phyloP scores from a whole-genome alignment of 2,888 invertebrate genomes.

The Philaethria dido region DNA sequence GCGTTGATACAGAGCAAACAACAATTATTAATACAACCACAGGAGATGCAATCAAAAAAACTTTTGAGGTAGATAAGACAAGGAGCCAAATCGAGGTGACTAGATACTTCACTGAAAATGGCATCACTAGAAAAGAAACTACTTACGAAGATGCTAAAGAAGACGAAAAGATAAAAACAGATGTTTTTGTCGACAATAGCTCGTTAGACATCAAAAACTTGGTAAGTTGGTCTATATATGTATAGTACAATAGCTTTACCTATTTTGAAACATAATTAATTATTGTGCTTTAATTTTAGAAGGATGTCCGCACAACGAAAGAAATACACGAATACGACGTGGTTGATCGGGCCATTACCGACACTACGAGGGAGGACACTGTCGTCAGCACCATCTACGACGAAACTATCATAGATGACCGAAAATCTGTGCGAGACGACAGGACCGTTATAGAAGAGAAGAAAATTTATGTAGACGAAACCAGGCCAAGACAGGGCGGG shows the following conservation, averaged over 20 bases:
- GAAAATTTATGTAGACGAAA: conserved; percentile 71
- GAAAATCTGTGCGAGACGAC: conserved; percentile 78
- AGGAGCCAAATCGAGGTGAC: conserved; percentile 80
- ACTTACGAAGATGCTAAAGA: conserved; percentile 80
- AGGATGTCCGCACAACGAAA: conserved; percentile 79
- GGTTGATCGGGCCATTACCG: conserved; percentile 79
- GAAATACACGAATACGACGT: conserved; percentile 77
- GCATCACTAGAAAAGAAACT: conserved; percentile 75
- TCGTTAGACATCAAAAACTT: conserved; percentile 80
- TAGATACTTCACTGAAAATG: conserved; percentile 77
- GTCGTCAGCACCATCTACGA: conserved; percentile 77
- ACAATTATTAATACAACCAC: conserved; percentile 66
- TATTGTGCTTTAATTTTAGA: conserved; percentile 59
- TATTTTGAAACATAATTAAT: neutral
- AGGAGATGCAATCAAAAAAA: conserved; percentile 71
- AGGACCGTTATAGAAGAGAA: conserved; percentile 67
- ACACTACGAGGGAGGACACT: conserved; percentile 71
- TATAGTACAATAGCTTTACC: neutral
- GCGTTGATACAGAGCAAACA: conserved; percentile 71
- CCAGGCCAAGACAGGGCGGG: conserved; percentile 67
- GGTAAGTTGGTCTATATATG: conserved; percentile 61
- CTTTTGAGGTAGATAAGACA: conserved; percentile 76
- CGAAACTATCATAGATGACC: conserved; percentile 73
- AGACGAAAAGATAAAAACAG: conserved; percentile 78
- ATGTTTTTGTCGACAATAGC: conserved; percentile 81